These are phyloP conservation scores for Ephialtes manifestator DNA, from an alignment of 2,888 invertebrate species.

Conservation along the genomic window DNA sequence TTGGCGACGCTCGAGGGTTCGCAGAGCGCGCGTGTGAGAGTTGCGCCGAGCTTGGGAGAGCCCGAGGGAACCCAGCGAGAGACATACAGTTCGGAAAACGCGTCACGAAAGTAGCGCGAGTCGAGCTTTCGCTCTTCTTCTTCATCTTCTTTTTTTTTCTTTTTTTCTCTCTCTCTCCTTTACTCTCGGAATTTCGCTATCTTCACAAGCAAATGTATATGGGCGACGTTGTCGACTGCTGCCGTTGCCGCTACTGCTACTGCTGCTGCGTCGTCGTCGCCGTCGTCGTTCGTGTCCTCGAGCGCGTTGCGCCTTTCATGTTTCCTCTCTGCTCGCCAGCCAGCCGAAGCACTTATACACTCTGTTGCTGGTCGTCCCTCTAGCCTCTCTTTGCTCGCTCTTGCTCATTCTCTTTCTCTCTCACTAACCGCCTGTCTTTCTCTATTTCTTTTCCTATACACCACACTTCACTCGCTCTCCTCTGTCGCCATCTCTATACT, in stretches of 20 bases:
- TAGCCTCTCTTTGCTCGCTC: constrained; percentile 43
- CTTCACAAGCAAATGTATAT: constrained; percentile 64
- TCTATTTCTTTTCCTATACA: constrained; percentile 8
- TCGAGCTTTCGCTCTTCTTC: constrained; percentile 47
- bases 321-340: constrained; percentile 78
- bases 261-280: constrained; percentile 59
- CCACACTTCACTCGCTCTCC: constrained; percentile 56
- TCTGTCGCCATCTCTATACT: constrained; percentile 6
- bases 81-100: constrained; percentile 40
- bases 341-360: constrained; percentile 84
- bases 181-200: constrained; percentile 47
- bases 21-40: constrained; percentile 16
- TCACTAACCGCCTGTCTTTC: constrained; percentile 57
- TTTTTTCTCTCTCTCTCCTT: constrained; percentile 29
- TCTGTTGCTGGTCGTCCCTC: constrained; percentile 71
- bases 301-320: constrained; percentile 84
- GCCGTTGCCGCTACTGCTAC: not conserved
- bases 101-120: constrained; percentile 34
- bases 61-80: constrained; percentile 29
- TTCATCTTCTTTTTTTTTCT: constrained; percentile 37
- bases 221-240: constrained; percentile 34
- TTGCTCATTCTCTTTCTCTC: constrained; percentile 28
- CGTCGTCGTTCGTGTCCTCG: constrained; percentile 79
- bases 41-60: constrained; percentile 19
- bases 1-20: constrained; percentile 30